Conservation (phyloP, 2,113 vertebrate genomes). For the Phoenicopterus ruber region DNA sequence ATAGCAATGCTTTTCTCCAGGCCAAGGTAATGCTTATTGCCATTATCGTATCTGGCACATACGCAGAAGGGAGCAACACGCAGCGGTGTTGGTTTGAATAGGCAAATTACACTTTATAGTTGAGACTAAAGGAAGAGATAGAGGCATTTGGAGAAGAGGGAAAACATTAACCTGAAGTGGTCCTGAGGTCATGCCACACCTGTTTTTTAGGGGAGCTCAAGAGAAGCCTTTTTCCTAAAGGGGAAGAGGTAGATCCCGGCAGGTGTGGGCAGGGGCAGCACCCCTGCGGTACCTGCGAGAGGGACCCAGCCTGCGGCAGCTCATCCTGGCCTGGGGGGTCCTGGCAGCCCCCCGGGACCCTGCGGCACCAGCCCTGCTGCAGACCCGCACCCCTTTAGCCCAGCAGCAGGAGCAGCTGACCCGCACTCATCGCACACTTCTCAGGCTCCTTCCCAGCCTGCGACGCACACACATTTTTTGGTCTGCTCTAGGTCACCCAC, state of each 20-base stretch:
- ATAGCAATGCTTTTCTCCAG: neutral
- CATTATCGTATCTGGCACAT: neutral
- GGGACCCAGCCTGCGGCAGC: neutral
- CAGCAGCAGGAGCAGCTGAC: neutral
- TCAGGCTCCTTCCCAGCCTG: neutral
- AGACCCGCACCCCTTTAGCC: neutral
- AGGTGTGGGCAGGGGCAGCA: neutral
- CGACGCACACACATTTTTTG: neutral
- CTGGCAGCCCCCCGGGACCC: accelerated
- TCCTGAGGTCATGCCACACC: neutral
- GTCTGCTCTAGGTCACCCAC: conserved; percentile 25
- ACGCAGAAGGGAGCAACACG: accelerated
- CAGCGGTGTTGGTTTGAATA: neutral
- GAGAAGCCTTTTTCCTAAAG: neutral
- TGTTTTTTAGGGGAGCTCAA: neutral
- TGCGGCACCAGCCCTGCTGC: neutral
- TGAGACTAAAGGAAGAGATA: neutral
- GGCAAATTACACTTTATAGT: neutral
- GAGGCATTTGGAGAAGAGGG: neutral
- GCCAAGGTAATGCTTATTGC: neutral
- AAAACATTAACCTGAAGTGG: neutral
- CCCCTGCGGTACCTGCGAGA: accelerated
- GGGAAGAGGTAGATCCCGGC: neutral
- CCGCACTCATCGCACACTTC: neutral
- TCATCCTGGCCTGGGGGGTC: neutral